Percentiles rank a stretch among this genome's conserved stretches.
Conservation (phyloP, 2,888 invertebrate species). For the Stomorhina lunata region DNA sequence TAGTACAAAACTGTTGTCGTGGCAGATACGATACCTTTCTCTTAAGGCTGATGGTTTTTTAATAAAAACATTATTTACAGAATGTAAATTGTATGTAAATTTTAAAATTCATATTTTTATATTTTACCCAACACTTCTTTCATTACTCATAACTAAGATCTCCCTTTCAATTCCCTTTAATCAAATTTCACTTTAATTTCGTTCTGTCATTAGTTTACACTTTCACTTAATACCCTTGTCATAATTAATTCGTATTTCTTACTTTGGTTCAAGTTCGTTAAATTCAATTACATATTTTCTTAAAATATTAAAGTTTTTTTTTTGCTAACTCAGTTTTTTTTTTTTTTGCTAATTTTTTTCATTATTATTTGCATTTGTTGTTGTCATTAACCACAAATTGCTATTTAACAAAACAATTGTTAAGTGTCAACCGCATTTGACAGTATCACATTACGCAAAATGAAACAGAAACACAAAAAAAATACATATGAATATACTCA, state of each 20-base stretch:
- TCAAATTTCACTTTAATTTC: too few species aligned
- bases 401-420: constrained; percentile 65
- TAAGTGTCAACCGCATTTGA: constrained; percentile 63
- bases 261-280: constrained; percentile 60
- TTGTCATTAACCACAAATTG: constrained; percentile 60
- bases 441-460: constrained; percentile 48
- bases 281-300: constrained; percentile 5
- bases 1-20: too few species aligned
- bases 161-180: too few species aligned
- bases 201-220: too few species aligned
- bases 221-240: constrained; percentile 53
- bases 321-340: constrained; percentile 13
- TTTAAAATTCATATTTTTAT: too few species aligned
- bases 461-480: not conserved
- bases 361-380: constrained; percentile 16
- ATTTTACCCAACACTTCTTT: too few species aligned
- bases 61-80: too few species aligned
- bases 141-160: too few species aligned
- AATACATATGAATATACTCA: too few species aligned
- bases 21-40: too few species aligned
- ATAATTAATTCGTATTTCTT: constrained; percentile 56
- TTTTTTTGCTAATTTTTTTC: not conserved
- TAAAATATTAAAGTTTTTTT: not conserved
- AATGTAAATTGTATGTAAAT: too few species aligned
- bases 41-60: too few species aligned